These are phyloP conservation scores for Molossus molossus DNA, from an alignment of 2,797 vertebrate species.

Conservation along the genomic window DNA sequence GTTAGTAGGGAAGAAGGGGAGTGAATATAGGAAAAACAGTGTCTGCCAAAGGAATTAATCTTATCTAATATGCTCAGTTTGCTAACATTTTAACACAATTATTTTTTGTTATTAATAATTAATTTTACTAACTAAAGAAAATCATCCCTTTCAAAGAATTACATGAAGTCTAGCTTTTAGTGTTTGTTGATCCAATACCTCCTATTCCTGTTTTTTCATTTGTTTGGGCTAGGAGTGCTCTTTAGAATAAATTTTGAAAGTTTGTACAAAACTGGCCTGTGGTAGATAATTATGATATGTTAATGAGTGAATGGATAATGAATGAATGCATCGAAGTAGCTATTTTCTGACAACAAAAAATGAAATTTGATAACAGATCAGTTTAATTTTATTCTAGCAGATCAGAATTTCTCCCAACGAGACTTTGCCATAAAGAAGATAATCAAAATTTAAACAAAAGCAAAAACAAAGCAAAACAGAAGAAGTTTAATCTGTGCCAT, in stretches of 20 bases:
- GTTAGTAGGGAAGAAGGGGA: background rate
- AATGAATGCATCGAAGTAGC: background rate
- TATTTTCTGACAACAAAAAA: conserved; percentile 58
- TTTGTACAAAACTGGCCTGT: background rate
- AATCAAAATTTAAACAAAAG: background rate
- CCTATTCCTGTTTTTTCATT: background rate
- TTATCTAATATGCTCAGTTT: background rate
- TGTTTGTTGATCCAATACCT: background rate
- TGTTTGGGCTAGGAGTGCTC: conserved; percentile 1
- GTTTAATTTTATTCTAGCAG: conserved; percentile 63
- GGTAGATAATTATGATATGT: background rate
- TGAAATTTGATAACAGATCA: conserved; percentile 27
- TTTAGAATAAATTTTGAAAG: conserved; percentile 58
- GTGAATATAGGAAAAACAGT: background rate
- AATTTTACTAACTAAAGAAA: conserved; percentile 50
- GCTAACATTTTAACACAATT: conserved; percentile 36
- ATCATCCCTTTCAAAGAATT: background rate
- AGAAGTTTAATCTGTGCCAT: background rate
- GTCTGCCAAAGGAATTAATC: background rate
- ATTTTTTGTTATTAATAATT: conserved; percentile 14
- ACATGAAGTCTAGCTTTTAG: background rate
- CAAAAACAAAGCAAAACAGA: conserved; percentile 22
- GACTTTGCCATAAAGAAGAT: conserved; percentile 48
- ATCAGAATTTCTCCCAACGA: conserved; percentile 57
- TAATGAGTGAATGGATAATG: background rate